Evolutionary conservation across 2,113 vertebrate genomes (phyloP).

Genomic region (Drymodes brunneopygia): DNA sequence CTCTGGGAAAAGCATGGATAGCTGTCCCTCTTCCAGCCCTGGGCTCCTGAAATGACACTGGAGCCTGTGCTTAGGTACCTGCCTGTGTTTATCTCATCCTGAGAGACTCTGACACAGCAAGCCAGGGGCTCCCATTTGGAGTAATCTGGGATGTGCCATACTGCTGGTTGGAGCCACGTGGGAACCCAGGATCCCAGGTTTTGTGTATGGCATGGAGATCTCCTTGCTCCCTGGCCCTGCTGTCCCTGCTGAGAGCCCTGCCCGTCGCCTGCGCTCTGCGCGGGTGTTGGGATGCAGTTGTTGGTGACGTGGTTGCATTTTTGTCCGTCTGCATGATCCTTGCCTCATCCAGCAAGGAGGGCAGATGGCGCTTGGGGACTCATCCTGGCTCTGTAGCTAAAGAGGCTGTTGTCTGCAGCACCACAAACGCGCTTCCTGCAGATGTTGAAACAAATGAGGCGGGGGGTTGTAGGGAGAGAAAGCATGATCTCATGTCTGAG

Average conservation of each 20-base stretch:
- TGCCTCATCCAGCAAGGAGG: background rate
- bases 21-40: background rate
- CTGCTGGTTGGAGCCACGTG: background rate
- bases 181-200: rapidly evolving
- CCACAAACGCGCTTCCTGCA: background rate
- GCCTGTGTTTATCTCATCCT: background rate
- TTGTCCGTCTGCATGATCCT: background rate
- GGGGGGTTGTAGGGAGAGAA: background rate
- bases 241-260: background rate
- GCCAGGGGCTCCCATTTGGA: background rate
- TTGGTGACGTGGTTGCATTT: background rate
- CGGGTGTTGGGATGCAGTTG: background rate
- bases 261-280: rapidly evolving
- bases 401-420: background rate
- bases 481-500: background rate
- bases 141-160: background rate
- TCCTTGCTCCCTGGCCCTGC: background rate
- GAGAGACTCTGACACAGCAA: background rate
- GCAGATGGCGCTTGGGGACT: background rate
- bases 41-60: background rate
- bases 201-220: rapidly evolving
- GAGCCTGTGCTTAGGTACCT: background rate
- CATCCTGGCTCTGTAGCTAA: background rate
- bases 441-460: background rate
- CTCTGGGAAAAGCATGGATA: background rate